Percentiles rank a stretch among this genome's conserved stretches.
These are phyloP conservation scores for Euplexia lucipara DNA, from an alignment of 2,888 invertebrate species.

Conservation along the genomic window DNA sequence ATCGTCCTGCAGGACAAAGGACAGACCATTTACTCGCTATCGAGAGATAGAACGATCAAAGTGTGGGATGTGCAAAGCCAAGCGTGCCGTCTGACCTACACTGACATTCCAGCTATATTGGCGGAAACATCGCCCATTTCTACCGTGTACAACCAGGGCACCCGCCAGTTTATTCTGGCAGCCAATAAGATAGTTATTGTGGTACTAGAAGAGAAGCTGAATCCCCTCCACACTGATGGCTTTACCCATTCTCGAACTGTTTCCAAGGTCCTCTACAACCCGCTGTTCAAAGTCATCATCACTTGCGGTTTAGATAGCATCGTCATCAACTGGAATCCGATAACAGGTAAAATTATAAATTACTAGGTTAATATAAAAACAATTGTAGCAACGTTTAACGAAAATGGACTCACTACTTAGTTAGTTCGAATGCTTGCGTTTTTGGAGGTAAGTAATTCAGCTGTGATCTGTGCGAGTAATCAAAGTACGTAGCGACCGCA, in stretches of 20 bases:
- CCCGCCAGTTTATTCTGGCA: slow-evolving; percentile 93
- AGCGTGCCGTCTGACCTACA: slow-evolving; percentile 93
- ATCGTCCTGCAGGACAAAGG: slow-evolving; percentile 93
- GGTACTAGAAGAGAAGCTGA: slow-evolving; percentile 92
- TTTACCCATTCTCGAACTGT: slow-evolving; percentile 93
- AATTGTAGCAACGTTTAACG: no score
- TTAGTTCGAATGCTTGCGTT: no score
- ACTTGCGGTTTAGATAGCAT: slow-evolving; percentile 95
- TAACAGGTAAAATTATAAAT: slow-evolving; percentile 85
- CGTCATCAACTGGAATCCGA: slow-evolving; percentile 96
- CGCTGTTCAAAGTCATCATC: slow-evolving; percentile 93
- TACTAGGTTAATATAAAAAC: no score
- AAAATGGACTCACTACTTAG: no score
- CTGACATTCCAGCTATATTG: slow-evolving; percentile 91
- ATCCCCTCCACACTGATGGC: slow-evolving; percentile 94
- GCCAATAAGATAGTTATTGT: slow-evolving; percentile 92
- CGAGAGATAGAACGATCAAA: slow-evolving; percentile 93
- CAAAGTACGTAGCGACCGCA: no score
- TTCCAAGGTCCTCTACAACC: slow-evolving; percentile 94
- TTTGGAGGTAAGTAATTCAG: no score
- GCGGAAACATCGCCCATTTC: slow-evolving; percentile 91
- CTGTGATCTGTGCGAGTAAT: no score
- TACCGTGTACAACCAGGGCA: slow-evolving; percentile 92
- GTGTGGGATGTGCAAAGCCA: slow-evolving; percentile 94
- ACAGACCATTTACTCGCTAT: slow-evolving; percentile 93